Evolutionary conservation across 2,113 vertebrate species (phyloP), one percentile per base, ranked within the genome.

Genomic region (Drymodes brunneopygia): DNA sequence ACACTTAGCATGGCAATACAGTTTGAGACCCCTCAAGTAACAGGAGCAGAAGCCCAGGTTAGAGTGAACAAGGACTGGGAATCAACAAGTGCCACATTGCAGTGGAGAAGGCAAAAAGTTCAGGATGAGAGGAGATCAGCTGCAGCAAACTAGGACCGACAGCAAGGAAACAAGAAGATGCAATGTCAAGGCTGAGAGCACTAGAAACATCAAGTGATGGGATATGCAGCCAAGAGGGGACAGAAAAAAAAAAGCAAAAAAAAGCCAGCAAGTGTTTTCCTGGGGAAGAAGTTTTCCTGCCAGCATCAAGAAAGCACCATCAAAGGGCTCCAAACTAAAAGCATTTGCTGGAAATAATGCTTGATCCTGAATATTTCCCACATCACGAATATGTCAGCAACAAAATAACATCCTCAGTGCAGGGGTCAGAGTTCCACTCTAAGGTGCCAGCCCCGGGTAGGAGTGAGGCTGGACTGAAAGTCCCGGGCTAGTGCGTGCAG

Each of bases 401-500:
- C 11, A 50, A 42, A 71, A 44, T 1, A 8, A 5, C 58, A 88
- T 20, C 24, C 44, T 72, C 67, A 62, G 8, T 2, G 15, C 36
- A 22, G 12, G 6, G 20, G 54, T 33, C 53, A 13, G 28, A 12
- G 60, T 29, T 29, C n/a, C 57, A n/a, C 51, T 18, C 7, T 4
- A 20, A 40, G 13, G 56, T 1, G 18, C 8, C 57, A 54, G 51
- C 25, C 40, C 23, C 22, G 8, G 42, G 48, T 2, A n/a, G 57
- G 61, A 69, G 31, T 3, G 18, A 20, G 0, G 2, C 19, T 47
- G 67, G 66, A 7, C 45, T 4, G n/a, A 8, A 69, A 14, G 19
- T 35, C 27, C n/a, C 1, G 24, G 45, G 27, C n/a, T 27, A 5
- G 28, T 0, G 19, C 0, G 0, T 5, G 36, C 58, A 11, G 45